Conservation (phyloP, 2,888 invertebrate species). For the Resseliella maxima region DNA sequence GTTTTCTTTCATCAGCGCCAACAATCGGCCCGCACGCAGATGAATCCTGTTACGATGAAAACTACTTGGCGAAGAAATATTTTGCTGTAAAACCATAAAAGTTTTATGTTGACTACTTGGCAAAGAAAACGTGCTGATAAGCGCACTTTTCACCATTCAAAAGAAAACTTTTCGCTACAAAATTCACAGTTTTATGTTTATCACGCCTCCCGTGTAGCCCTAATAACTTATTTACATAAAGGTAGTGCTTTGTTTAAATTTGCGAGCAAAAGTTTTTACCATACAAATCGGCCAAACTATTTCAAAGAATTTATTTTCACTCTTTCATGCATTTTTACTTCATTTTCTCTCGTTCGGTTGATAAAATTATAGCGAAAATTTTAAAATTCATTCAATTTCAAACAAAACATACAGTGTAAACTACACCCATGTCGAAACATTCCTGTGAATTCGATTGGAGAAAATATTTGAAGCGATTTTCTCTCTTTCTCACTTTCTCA, state of each 20-base stretch:
- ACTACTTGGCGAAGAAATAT: not conserved
- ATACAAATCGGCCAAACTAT: not conserved
- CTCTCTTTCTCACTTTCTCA: too few species aligned
- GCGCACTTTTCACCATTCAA: constrained; percentile 34
- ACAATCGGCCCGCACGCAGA: too few species aligned
- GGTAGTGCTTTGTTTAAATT: not conserved
- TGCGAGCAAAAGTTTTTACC: not conserved
- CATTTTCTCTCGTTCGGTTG: not conserved
- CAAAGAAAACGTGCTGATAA: constrained; percentile 30
- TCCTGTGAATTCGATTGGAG: too few species aligned
- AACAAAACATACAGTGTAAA: not conserved
- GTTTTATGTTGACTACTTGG: constrained; percentile 42
- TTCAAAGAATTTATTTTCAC: constrained; percentile 12
- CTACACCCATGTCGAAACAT: too few species aligned
- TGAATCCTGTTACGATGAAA: not conserved
- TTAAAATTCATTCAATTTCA: not conserved
- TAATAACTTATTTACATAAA: constrained; percentile 25
- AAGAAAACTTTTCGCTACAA: constrained; percentile 14
- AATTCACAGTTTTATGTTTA: constrained; percentile 21
- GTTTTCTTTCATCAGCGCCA: too few species aligned
- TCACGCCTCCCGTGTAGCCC: constrained; percentile 28
- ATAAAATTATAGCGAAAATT: not conserved
- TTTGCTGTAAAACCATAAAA: constrained; percentile 11
- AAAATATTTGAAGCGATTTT: too few species aligned
- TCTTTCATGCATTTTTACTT: not conserved